Base-by-base conservation (phyloP, 1,140 invertebrate species). In the Ridgeia piscesae region DNA sequence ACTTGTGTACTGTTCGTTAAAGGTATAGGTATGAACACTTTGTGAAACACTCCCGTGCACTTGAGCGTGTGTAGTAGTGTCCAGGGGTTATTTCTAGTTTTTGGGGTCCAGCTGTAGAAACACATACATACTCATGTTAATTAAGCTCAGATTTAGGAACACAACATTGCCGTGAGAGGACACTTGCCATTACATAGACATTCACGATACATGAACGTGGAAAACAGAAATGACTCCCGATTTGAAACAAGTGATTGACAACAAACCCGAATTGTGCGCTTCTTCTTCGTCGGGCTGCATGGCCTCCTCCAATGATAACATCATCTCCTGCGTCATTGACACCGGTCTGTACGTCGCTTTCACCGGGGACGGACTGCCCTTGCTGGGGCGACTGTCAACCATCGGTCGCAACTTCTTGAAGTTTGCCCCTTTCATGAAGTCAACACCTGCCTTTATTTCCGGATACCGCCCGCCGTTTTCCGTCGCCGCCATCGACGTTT, bases 321-420 rank as follows among this genome's bases (percentile, higher is more conserved):
- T 4, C 89, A 91, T 48, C 31, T 92, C 92, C 8, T 91, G 42
- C 6, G 42, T 34, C 92, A 92, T 93, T n/a, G 92, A 92, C 88
- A 77, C 92, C n/a, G 91, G 92, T 34, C 92, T 34, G 91, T 92
- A 92, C 35, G 92, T 92, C 31, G 92, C 92, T 33, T 92, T 92
- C 42, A 92, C 34, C 6, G 89, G 93, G 91, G 89, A 35, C 33
- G 90, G 33, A 14, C 50, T 89, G 21, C 92, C 88, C 33, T 58
- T 58, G 34, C 4, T 90, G n/a, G 34, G 31, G 31, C 35, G 34
- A 33, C 34, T 34, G 34, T 90, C 34, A 21, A 33, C 34, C 89
- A 34, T 90, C 14, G 89, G 89, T 42, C 89, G 33, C 89, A 90
- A 42, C 35, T 90, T 42, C 58, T 77, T 77, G 58, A 77, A 77